Evolutionary conservation across 2,888 invertebrate genomes (phyloP), one percentile per base, ranked within the genome.

Genomic region (Synergus gifuensis): DNA sequence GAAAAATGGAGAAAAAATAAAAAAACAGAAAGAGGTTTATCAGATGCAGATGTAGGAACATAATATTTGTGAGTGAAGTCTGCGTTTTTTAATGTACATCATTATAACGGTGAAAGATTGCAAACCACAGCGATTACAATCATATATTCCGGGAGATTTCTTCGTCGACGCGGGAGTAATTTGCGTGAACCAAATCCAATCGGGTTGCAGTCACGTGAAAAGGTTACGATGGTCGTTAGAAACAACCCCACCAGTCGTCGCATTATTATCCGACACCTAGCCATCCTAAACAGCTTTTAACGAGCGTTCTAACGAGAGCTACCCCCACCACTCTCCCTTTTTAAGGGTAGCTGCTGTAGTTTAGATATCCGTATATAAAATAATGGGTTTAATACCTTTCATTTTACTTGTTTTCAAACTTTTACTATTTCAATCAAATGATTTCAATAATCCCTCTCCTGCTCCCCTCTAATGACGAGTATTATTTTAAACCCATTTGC

Each of bases 231-330:
- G 82, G 81, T 83, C 83, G 82, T 82, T 82, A 83, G 81, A 80
- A 82, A 79, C 79, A 80, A 80, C 81, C 82, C 77, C 82, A 79
- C 82, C 82, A 82, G 79, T 78, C 78, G 79, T 82, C 73, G 82
- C 81, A 81, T 83, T 82, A 83, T 83, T 83, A 82, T 83, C 83
- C 83, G 81, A 83, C 83, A 83, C 83, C 83, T 82, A 82, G 82
- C 79, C 79, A 78, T 81, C 83, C 83, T 82, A 83, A 83, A 84
- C 84, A 84, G 81, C 82, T 84, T 82, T 83, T 84, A 84, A 84
- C 83, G 83, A 84, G 83, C 82, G 73, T 79, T 79, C 81, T 80
- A 81, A 82, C 81, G 83, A 82, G 82, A 80, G 77, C 78, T 83
- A n/a, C 64, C 49, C 49, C 28, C 49, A n/a, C 46, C 69, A 22